Evolutionary conservation across 2,888 invertebrate genomes (phyloP), one percentile per base, ranked within the genome.

Genomic region (Sphaeridia pumilis): DNA sequence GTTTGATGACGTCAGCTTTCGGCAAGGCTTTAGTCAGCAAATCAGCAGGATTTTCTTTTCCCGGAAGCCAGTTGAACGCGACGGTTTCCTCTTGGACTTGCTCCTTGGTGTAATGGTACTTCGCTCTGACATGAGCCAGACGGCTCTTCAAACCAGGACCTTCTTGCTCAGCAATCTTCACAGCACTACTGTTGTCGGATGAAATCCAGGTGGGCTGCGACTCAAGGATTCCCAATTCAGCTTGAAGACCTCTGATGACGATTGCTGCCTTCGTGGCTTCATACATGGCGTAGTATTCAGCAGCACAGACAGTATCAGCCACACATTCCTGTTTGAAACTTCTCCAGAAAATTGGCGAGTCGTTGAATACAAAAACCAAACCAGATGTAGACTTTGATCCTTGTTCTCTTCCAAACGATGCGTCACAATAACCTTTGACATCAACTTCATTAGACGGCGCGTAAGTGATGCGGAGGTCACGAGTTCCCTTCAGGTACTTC

Each of bases 331-430:
- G 54, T 21, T 35, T 54, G 21, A 21, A 17, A n/a, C 17, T 38
- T 2, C 3, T 25, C 55, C 55, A 55, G n/a, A n/a, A 25, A 1
- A 55, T 12, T 4, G 27, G 3, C 2, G 36, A n/a, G 7, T 28
- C 36, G 12, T 43, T 42, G 3, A 52, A 4, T 14, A 22, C 26
- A 20, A 64, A 61, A 1, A 56, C 43, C 17, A 48, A 58, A 21
- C 65, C 66, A 10, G 60, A 57, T 20, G 54, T 64, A n/a, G n/a
- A n/a, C n/a, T n/a, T n/a, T n/a, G n/a, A n/a, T n/a, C n/a, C n/a
- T n/a, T n/a, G n/a, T 26, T 59, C 59, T 20, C 54, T 59, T 2
- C 59, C 67, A 63, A 62, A 66, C 46, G 68, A 69, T 0, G 67
- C 61, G 57, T 69, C 69, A 4, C 57, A 58, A 41, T 54, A 69